Evolutionary conservation across 2,888 invertebrate genomes (phyloP).

Genomic region (Tipula vernalis): DNA sequence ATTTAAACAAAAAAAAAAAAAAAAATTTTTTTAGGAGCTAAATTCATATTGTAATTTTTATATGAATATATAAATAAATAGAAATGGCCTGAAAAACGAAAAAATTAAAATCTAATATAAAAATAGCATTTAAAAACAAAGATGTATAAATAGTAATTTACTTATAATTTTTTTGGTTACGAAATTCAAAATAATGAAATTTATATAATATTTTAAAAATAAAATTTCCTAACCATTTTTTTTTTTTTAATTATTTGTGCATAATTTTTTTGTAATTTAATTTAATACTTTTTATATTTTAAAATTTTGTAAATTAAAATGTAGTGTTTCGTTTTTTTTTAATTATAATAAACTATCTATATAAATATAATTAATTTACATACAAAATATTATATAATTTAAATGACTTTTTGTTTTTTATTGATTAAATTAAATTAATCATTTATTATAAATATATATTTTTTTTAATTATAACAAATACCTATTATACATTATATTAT

Average conservation of each 20-base stretch:
- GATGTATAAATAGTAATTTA: background rate
- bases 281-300: background rate
- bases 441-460: background rate
- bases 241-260: background rate
- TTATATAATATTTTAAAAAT: background rate
- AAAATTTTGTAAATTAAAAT: background rate
- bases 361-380: background rate
- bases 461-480: background rate
- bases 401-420: background rate
- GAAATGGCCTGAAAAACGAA: background rate
- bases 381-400: background rate
- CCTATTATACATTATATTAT: background rate
- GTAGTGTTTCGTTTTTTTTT: background rate
- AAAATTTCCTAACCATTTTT: background rate
- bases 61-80: background rate
- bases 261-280: background rate
- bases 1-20: background rate
- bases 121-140: background rate
- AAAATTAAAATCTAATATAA: background rate
- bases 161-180: background rate
- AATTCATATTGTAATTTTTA: slow-evolving; percentile 4
- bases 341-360: background rate
- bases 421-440: background rate
- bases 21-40: background rate
- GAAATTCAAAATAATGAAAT: background rate